Evolutionary conservation across 2,113 vertebrate genomes (phyloP), one percentile per base, ranked within the genome.

Genomic region (Hepsetus odoe): DNA sequence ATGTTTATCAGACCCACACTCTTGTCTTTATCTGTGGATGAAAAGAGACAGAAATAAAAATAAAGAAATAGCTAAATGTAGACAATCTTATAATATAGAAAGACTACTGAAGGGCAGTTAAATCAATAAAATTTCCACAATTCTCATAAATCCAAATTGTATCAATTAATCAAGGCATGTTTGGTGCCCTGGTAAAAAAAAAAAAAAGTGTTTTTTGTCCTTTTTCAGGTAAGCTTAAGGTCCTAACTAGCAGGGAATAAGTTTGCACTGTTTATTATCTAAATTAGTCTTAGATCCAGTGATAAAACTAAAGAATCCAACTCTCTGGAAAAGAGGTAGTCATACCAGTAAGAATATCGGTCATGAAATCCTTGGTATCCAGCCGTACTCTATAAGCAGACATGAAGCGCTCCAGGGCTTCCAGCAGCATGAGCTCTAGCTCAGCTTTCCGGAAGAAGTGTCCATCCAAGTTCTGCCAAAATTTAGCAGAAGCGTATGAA

Each of bases 371-470:
- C 87, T 61, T 88, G 8, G 38, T 44, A 5, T 18, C 6, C 0
- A 56, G 77, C 26, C 75, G 85, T 76, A 38, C 83, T 82, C 64
- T 92, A 80, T 93, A 90, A 24, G 86, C 69, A n/a, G 89, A 91
- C 38, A 94, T 58, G 65, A 98, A 30, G 24, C 82, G 87, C 58
- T 91, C 93, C 79, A 94, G 87, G 12, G 92, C 77, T 8, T 90
- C 40, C 35, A 99, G 90, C 83, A 99, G 89, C 28, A 77, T 87
- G 35, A 99, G 88, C 79, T 98, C 96, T 80, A 85, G 82, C 88
- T 94, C 91, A 71, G 91, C 92, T 85, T 88, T 95, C 86, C 91
- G 94, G 85, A 91, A 93, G 4, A n/a, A 40, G 33, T 77, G 85
- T 9, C 89, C 90, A 69, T 93, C 86, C 72, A 94, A 83, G 55